Percentiles rank a stretch among this genome's conserved stretches.
These are phyloP conservation scores for Drepana falcataria DNA, from an alignment of 2,888 invertebrate genomes.

Conservation along the genomic window DNA sequence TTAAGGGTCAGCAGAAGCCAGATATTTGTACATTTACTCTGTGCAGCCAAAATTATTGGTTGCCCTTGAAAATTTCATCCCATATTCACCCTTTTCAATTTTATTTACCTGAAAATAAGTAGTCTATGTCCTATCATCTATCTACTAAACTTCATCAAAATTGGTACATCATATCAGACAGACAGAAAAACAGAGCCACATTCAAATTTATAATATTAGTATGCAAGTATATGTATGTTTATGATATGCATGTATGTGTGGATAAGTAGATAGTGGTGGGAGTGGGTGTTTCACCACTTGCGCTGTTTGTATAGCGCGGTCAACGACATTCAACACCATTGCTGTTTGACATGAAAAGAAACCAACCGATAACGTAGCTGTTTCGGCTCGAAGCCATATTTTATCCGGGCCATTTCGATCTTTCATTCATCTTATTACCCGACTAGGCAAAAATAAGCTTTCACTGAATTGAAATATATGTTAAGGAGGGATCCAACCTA, in stretches of 20 bases:
- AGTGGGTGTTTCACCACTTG: constrained; percentile 27
- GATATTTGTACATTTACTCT: too few relatives aligned
- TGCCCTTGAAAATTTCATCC: too few relatives aligned
- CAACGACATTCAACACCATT: constrained; percentile 59
- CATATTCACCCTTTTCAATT: too few relatives aligned
- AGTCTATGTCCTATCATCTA: too few relatives aligned
- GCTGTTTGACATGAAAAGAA: constrained; percentile 62
- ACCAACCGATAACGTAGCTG: constrained; percentile 36
- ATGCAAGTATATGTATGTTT: neutral
- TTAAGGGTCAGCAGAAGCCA: too few relatives aligned
- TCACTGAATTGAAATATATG: constrained; percentile 2
- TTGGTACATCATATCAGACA: too few relatives aligned
- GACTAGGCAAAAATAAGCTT: constrained; percentile 11
- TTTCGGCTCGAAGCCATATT: constrained; percentile 27
- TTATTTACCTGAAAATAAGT: too few relatives aligned
- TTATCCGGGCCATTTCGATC: constrained; percentile 26
- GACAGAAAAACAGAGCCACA: too few relatives aligned
- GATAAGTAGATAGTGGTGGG: constrained; percentile 11
- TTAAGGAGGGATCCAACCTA: neutral
- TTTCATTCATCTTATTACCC: constrained; percentile 13
- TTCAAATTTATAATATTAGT: too few relatives aligned
- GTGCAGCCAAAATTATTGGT: too few relatives aligned
- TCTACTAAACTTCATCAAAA: too few relatives aligned
- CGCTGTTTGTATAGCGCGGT: constrained; percentile 49
- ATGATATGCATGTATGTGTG: neutral